Evolutionary conservation across 2,113 vertebrate species (phyloP), one percentile per base, ranked within the genome.

Genomic region (Garra rufa): DNA sequence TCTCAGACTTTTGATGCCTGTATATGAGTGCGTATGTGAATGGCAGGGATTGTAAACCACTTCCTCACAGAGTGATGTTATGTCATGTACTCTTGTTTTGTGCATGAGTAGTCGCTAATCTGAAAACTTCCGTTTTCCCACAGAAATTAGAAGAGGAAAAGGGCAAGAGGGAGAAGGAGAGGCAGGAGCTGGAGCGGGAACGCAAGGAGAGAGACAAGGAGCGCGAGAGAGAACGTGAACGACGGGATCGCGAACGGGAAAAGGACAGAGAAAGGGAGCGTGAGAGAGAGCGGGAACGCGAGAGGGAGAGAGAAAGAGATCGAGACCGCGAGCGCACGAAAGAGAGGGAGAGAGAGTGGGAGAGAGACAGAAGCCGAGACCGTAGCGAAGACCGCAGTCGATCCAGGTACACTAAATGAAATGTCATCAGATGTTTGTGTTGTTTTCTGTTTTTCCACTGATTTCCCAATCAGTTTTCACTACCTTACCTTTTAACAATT

Each of bases 81-180:
- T 83, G 78, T 63, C 78, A n/a, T 61, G 63, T 41, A 75, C 55
- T 30, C 19, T 1, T n/a, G n/a, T 43, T 76, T 71, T 63, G 41
- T 69, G 75, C 76, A 10, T 76, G 41, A 71, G 61, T 85, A 44
- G 26, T 75, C 24, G 61, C 89, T 93, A 52, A 94, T 87, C 67
- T 65, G 6, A 50, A 82, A 82, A n/a, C n/a, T 88, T 75, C 92
- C 91, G 92, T 96, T 96, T 95, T 95, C 96, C 96, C 94, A 92
- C 98, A 99, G 98, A 99, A 99, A 97, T 96, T 99, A 91, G 98
- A 99, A 94, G 98, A 99, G 95, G 98, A 99, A 94, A 99, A 99
- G 94, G 98, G 98, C 93, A 99, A 99, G 95, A 95, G 97, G 89
- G 98, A 95, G 90, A 95, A 95, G 91, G 98, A 99, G 91, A 95